phyloP scores from a whole-genome alignment of 2,113 vertebrate genomes.

The Protobothrops mucrosquamatus region DNA sequence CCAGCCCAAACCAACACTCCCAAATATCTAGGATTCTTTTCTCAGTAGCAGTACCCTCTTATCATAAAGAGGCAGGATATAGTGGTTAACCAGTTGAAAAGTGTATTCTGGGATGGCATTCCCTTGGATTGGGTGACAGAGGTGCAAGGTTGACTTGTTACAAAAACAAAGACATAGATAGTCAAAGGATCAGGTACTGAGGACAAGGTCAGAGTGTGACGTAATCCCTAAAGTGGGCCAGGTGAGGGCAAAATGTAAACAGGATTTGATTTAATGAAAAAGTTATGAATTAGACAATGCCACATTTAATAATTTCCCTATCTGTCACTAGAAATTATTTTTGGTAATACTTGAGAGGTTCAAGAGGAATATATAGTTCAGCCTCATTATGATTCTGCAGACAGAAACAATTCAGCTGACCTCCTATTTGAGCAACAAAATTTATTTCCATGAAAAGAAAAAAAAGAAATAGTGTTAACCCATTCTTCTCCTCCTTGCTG shows the following conservation, averaged over 20 bases:
- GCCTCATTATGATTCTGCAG: background rate
- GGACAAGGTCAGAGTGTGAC: background rate
- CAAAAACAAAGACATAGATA: background rate
- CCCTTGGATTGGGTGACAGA: background rate
- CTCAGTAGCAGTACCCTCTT: constrained; percentile 53
- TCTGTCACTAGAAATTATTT: background rate
- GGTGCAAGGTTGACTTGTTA: background rate
- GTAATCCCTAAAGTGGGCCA: background rate
- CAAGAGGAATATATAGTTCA: background rate
- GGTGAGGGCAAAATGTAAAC: background rate
- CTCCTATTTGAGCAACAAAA: background rate
- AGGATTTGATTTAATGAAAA: background rate
- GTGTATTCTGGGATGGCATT: background rate
- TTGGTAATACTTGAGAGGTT: background rate
- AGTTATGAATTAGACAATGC: background rate
- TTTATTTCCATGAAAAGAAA: background rate
- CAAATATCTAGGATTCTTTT: constrained; percentile 21
- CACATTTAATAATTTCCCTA: background rate
- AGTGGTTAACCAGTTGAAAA: constrained; percentile 20
- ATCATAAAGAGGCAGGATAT: constrained; percentile 37
- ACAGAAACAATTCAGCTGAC: background rate
- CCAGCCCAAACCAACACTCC: constrained; percentile 37
- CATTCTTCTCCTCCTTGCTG: background rate
- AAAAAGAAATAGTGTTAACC: background rate
- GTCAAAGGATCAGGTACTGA: background rate